Evolutionary conservation across 2,888 invertebrate genomes (phyloP).

Genomic region (Andrena haemorrhoa): DNA sequence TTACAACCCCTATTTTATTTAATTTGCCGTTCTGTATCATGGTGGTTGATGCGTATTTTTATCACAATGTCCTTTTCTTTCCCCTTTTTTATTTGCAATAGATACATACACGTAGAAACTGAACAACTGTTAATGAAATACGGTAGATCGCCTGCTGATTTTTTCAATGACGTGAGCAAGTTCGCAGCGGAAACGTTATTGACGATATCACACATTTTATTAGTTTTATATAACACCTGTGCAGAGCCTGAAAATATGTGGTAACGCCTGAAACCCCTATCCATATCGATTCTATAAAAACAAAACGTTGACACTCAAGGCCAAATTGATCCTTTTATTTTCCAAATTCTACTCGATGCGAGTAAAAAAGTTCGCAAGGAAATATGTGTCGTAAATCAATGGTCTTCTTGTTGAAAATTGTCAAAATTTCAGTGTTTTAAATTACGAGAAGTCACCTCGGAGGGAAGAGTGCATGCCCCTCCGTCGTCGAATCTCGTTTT

Average conservation of each 20-base stretch:
- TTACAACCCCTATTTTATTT: neutral
- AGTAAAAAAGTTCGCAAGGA: too few species aligned
- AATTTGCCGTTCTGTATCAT: neutral
- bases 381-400: too few species aligned
- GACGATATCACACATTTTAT: slow-evolving; percentile 53
- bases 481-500: too few species aligned
- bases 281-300: neutral
- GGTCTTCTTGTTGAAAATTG: too few species aligned
- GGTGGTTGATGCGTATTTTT: neutral
- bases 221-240: slow-evolving; percentile 38
- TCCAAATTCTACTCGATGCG: too few species aligned
- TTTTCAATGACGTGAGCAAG: slow-evolving; percentile 20
- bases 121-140: slow-evolving; percentile 35
- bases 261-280: neutral
- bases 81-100: slow-evolving; percentile 37
- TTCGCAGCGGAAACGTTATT: slow-evolving; percentile 21
- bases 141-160: slow-evolving; percentile 26
- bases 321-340: too few species aligned
- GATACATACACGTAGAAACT: slow-evolving; percentile 43
- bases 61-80: neutral
- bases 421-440: too few species aligned
- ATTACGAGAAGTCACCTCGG: too few species aligned
- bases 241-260: neutral
- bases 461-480: too few species aligned
- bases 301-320: neutral